These are phyloP conservation scores for Mystacides longicornis DNA, from an alignment of 2,888 invertebrate genomes.

Conservation along the genomic window DNA sequence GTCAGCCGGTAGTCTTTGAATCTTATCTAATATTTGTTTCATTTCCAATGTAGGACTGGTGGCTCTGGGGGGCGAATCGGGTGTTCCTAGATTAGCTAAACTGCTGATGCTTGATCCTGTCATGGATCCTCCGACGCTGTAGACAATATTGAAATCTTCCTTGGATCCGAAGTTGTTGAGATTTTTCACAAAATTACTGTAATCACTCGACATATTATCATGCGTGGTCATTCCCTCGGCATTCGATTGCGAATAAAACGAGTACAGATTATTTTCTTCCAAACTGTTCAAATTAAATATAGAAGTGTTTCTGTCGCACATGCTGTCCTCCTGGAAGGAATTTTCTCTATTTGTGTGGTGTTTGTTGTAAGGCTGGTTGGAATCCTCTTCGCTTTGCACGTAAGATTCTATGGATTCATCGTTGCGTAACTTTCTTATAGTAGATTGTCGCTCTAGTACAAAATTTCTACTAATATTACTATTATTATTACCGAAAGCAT, in stretches of 20 bases:
- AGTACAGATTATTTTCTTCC: constrained; percentile 23
- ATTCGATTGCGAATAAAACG: constrained; percentile 20
- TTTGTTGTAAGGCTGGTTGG: constrained; percentile 9
- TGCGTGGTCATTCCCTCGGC: constrained; percentile 15
- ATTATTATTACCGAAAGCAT: background rate
- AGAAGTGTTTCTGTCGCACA: constrained; percentile 21
- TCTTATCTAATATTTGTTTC: constrained; percentile 63
- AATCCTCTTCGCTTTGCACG: constrained; percentile 7
- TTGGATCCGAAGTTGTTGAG: constrained; percentile 25
- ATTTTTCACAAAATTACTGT: constrained; percentile 24
- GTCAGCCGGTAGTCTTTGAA: constrained; percentile 47
- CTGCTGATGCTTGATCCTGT: constrained; percentile 63
- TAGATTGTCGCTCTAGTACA: background rate
- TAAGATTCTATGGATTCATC: constrained; percentile 7
- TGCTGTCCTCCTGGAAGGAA: constrained; percentile 17
- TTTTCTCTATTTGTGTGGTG: constrained; percentile 17
- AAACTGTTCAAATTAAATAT: constrained; percentile 22
- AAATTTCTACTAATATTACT: no score
- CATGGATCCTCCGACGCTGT: constrained; percentile 35
- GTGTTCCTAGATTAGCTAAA: constrained; percentile 57
- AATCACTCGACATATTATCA: constrained; percentile 23
- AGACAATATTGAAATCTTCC: constrained; percentile 23
- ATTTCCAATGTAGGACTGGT: constrained; percentile 77
- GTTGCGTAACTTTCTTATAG: constrained; percentile 10
- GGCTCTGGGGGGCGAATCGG: constrained; percentile 70